A percentile compares a stretch with the other conserved stretches of the same genome.
Evolutionary conservation across 1,140 invertebrate genomes (phyloP).

Genomic region (Aphelenchoides avenae): DNA sequence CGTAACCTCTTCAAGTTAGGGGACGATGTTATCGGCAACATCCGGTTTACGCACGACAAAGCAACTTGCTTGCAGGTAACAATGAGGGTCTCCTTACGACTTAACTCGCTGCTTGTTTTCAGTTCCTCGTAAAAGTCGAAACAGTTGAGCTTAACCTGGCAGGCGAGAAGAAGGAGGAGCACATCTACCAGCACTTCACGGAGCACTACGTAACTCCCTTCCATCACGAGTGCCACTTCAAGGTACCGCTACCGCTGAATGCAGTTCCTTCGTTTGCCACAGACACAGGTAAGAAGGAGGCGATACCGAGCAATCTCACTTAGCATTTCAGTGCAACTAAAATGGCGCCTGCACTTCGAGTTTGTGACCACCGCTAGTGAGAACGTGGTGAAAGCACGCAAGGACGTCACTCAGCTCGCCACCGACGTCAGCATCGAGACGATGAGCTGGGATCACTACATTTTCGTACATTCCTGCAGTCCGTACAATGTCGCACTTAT

Average conservation of each 20-base stretch:
- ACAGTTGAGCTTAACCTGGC: slow-evolving; percentile 41
- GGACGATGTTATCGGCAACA: slow-evolving; percentile 44
- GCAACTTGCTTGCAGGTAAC: slow-evolving; percentile 39
- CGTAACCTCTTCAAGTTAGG: slow-evolving; percentile 51
- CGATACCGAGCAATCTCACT: no score
- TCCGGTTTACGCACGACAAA: slow-evolving; percentile 40
- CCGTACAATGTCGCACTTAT: slow-evolving; percentile 36
- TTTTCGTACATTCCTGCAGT: slow-evolving; percentile 45
- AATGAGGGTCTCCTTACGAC: slow-evolving; percentile 12
- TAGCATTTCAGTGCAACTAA: slow-evolving; percentile 49
- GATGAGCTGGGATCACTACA: slow-evolving; percentile 37
- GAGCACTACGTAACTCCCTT: slow-evolving; percentile 40
- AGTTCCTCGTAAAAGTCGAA: slow-evolving; percentile 38
- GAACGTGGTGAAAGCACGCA: slow-evolving; percentile 20
- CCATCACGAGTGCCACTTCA: slow-evolving; percentile 45
- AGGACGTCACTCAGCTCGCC: slow-evolving; percentile 16
- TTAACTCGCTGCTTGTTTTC: background rate
- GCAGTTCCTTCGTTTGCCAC: slow-evolving; percentile 49
- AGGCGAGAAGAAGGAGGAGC: slow-evolving; percentile 13
- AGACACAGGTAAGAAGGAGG: slow-evolving; percentile 52
- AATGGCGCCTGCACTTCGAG: slow-evolving; percentile 56
- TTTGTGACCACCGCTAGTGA: slow-evolving; percentile 49
- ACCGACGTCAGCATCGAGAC: slow-evolving; percentile 43
- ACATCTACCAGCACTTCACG: slow-evolving; percentile 16
- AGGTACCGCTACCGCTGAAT: slow-evolving; percentile 46